Evolutionary conservation across 2,113 vertebrate genomes (phyloP).

Genomic region (Gadus chalcogrammus): DNA sequence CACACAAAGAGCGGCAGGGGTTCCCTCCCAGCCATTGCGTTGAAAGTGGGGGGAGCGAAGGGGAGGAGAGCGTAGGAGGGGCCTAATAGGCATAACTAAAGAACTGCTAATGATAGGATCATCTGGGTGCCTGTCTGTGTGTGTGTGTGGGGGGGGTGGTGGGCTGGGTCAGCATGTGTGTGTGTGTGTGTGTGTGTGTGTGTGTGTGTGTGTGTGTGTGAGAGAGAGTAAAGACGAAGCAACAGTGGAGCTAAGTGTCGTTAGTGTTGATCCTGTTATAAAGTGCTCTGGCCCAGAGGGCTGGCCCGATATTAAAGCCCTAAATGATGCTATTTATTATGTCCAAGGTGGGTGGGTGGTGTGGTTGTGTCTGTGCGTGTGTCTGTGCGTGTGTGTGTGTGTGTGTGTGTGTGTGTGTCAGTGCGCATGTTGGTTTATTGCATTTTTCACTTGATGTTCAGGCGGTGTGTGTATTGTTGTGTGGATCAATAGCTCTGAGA

Average conservation of each 20-base stretch:
- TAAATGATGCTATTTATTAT: conserved; percentile 86
- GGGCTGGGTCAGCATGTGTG: conserved; percentile 28
- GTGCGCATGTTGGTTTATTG: conserved; percentile 84
- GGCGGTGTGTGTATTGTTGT: conserved; percentile 65
- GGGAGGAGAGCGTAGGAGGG: conserved; percentile 55
- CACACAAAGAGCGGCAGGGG: conserved; percentile 62
- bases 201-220: conserved; percentile 16
- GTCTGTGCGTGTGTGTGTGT: too few species aligned
- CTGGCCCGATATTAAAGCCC: conserved; percentile 77
- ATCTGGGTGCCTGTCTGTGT: conserved; percentile 15
- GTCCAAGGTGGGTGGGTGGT: conserved; percentile 40
- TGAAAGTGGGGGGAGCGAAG: conserved; percentile 43
- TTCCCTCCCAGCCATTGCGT: conserved; percentile 76
- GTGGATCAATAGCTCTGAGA: conserved; percentile 72
- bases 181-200: conserved; percentile 30
- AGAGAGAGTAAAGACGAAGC: not conserved
- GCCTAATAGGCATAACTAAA: conserved; percentile 73
- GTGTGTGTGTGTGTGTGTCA: conserved; percentile 12
- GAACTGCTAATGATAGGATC: conserved; percentile 64
- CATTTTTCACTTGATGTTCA: conserved; percentile 70
- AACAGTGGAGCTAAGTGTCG: conserved; percentile 46
- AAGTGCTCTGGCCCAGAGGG: conserved; percentile 73
- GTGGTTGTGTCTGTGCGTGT: conserved; percentile 27
- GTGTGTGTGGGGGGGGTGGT: conserved; percentile 23
- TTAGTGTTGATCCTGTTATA: conserved; percentile 74